Conservation (phyloP, 2,113 vertebrate species). For the Daboia siamensis region DNA sequence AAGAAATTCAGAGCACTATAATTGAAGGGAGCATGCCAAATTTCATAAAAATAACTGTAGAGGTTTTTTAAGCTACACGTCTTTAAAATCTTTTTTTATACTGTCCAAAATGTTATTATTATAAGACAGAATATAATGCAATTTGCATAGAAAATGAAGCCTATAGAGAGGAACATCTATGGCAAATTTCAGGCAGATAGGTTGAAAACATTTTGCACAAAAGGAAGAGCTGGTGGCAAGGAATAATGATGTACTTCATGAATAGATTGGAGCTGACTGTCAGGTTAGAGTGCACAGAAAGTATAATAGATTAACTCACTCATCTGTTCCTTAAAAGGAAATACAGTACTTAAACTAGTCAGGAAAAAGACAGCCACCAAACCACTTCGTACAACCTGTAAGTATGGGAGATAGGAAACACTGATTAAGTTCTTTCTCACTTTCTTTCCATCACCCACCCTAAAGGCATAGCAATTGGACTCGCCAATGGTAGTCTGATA, state of each 20-base stretch:
- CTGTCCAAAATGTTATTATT: background rate
- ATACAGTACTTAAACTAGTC: background rate
- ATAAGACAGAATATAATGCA: background rate
- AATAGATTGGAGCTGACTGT: background rate
- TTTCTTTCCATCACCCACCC: background rate
- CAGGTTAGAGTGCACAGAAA: background rate
- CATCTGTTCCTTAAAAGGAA: background rate
- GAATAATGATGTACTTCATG: background rate
- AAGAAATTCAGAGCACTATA: background rate
- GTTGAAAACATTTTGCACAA: background rate
- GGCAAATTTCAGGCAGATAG: background rate
- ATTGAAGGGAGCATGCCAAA: background rate
- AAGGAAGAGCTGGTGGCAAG: background rate
- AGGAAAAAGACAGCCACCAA: background rate
- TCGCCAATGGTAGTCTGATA: background rate
- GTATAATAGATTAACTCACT: background rate
- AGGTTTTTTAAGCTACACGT: background rate
- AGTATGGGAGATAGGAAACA: background rate
- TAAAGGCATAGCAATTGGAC: background rate
- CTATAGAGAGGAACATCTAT: background rate
- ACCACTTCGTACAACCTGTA: background rate
- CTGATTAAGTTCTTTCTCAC: background rate
- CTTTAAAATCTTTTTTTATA: background rate
- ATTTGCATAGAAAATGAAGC: background rate
- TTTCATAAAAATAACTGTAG: background rate